These are phyloP conservation scores for Astreopora myriophthalma DNA, from an alignment of 64 coral and sea anemone species.

Conservation along the genomic window DNA sequence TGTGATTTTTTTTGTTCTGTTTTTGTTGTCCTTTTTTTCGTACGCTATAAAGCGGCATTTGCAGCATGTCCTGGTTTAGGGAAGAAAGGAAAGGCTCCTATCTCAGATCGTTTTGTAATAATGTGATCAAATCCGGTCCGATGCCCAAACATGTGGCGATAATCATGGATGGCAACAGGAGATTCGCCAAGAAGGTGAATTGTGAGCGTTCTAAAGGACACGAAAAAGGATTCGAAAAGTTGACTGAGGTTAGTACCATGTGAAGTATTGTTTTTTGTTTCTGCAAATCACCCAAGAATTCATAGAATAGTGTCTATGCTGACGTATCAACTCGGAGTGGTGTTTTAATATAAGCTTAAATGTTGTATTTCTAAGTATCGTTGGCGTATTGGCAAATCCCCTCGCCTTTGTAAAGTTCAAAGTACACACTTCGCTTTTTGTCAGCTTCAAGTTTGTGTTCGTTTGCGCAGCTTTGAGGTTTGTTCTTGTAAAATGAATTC, in stretches of 20 bases:
- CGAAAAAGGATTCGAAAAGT: conserved; percentile 96
- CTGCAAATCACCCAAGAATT: background rate
- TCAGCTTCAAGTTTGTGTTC: too few species aligned
- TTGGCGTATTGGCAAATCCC: background rate
- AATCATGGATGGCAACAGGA: conserved; percentile 97
- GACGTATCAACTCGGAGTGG: too few species aligned
- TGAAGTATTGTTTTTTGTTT: background rate
- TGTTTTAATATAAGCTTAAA: too few species aligned
- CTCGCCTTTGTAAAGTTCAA: background rate
- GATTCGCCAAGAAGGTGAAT: conserved; percentile 94
- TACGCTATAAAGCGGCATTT: background rate
- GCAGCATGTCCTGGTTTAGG: conserved; percentile 81
- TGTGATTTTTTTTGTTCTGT: background rate
- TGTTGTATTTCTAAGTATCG: too few species aligned
- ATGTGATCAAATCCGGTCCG: conserved; percentile 90
- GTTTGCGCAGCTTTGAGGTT: too few species aligned
- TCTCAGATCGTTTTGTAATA: conserved; percentile 88
- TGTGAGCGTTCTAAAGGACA: conserved; percentile 94
- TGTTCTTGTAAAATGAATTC: too few species aligned
- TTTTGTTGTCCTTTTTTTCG: background rate
- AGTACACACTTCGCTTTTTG: background rate
- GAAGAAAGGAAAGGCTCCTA: conserved; percentile 74
- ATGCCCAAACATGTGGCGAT: conserved; percentile 94
- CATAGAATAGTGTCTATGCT: background rate
- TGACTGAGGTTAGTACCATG: conserved; percentile 74